phyloP scores from a whole-genome alignment of 2,113 vertebrate genomes.

The Rhabdornis inornatus region DNA sequence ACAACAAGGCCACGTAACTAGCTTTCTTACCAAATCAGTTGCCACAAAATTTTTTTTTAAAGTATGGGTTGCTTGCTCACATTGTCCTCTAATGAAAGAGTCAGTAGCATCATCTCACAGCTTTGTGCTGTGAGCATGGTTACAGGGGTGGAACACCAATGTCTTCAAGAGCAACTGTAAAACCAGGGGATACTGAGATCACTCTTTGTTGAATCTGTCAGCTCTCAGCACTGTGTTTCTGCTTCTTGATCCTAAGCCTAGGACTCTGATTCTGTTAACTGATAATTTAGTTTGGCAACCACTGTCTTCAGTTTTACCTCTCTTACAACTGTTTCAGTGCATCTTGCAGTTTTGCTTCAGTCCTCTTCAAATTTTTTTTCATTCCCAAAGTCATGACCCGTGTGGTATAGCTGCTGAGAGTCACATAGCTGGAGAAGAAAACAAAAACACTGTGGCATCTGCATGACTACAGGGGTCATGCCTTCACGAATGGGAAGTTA shows the following conservation, averaged over 20 bases:
- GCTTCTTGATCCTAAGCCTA: not conserved
- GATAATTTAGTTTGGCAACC: not conserved
- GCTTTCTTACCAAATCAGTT: not conserved
- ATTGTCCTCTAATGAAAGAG: not conserved
- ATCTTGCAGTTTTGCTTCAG: not conserved
- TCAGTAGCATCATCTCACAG: not conserved
- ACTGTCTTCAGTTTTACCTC: not conserved
- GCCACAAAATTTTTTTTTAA: not conserved
- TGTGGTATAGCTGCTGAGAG: not conserved
- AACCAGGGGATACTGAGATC: not conserved
- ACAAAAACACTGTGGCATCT: not conserved
- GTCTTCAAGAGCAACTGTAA: not conserved
- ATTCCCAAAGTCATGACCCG: not conserved
- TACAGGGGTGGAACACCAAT: not conserved
- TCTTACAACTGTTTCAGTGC: not conserved
- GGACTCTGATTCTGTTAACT: not conserved
- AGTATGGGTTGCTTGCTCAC: not conserved
- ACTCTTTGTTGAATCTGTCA: not conserved
- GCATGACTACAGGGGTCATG: not conserved
- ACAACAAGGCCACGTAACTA: not conserved
- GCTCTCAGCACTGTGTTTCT: not conserved
- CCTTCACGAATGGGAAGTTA: not conserved
- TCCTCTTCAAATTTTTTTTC: not conserved
- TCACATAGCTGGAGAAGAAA: not conserved
- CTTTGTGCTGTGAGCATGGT: not conserved